phyloP scores from a whole-genome alignment of 1,140 invertebrate genomes.

The Neodiprion lecontei region DNA sequence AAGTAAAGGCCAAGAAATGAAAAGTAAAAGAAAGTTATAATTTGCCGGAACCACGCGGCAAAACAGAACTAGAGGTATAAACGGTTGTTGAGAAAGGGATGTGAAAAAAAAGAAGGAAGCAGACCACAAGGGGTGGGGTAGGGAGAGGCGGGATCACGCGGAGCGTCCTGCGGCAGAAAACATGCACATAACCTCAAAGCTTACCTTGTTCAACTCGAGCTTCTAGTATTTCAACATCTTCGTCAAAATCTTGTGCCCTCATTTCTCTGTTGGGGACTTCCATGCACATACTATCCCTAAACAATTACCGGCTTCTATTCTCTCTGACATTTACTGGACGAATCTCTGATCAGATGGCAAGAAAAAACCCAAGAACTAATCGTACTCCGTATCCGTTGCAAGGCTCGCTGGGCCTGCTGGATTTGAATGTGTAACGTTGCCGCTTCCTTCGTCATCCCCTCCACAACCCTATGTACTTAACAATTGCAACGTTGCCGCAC shows the following conservation, averaged over 20 bases:
- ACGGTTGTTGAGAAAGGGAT: slow-evolving; percentile 3
- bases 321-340: not conserved
- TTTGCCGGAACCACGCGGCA: no score
- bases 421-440: slow-evolving; percentile 21
- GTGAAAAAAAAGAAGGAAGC: slow-evolving; percentile 4
- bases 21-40: no score
- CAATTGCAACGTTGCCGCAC: slow-evolving; percentile 60
- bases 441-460: slow-evolving; percentile 21
- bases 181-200: slow-evolving; percentile 22
- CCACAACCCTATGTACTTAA: slow-evolving; percentile 46
- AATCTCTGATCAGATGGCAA: not conserved
- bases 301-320: slow-evolving; percentile 19
- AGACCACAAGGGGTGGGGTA: not conserved
- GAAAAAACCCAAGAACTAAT: not conserved
- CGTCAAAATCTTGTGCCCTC: slow-evolving; percentile 52
- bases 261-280: slow-evolving; percentile 57
- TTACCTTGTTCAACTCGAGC: slow-evolving; percentile 51
- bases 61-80: no score
- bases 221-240: slow-evolving; percentile 57
- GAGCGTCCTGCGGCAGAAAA: not conserved
- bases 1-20: no score
- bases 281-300: slow-evolving; percentile 58
- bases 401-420: slow-evolving; percentile 15
- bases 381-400: slow-evolving; percentile 18
- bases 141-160: not conserved